A percentile compares a stretch with the other conserved stretches of the same genome.
Conservation (phyloP, 2,888 invertebrate species). For the Drosophila algonquin region DNA sequence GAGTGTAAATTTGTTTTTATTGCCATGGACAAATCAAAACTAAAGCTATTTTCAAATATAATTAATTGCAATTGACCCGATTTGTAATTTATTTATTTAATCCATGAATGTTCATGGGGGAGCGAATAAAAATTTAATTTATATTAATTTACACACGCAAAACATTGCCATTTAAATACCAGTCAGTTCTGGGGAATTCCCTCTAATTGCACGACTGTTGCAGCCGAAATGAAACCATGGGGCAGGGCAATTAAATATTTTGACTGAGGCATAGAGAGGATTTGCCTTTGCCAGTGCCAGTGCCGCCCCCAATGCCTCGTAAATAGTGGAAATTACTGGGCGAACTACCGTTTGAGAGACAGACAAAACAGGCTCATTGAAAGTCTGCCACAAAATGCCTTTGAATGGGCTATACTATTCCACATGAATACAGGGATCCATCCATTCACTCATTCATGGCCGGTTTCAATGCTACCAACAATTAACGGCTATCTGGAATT, state of each 20-base stretch:
- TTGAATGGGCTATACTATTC: conserved; percentile 17
- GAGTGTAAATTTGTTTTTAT: conserved; percentile 22
- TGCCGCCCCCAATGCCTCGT: conserved; percentile 1
- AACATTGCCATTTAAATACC: conserved; percentile 22
- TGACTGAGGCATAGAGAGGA: conserved; percentile 7
- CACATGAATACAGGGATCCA: neutral
- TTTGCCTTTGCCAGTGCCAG: conserved; percentile 3
- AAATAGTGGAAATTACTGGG: conserved; percentile 13
- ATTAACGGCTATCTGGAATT: conserved; percentile 11
- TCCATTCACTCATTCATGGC: neutral
- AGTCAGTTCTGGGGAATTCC: conserved; percentile 17
- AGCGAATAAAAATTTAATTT: conserved; percentile 18
- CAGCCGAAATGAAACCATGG: conserved; percentile 1
- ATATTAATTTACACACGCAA: conserved; percentile 23
- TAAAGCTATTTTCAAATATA: conserved; percentile 59
- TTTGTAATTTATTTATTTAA: conserved; percentile 60
- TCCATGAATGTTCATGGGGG: conserved; percentile 17
- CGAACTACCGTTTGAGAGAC: conserved; percentile 15
- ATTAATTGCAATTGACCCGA: conserved; percentile 70
- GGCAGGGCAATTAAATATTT: conserved; percentile 15
- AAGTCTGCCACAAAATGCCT: conserved; percentile 22
- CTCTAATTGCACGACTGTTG: neutral
- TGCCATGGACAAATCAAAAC: conserved; percentile 56
- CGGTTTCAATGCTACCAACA: neutral
- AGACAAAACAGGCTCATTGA: conserved; percentile 18